Percentiles rank a stretch among this genome's conserved stretches.
Evolutionary conservation across 2,113 vertebrate species (phyloP).

Genomic region (Cottus gobio): DNA sequence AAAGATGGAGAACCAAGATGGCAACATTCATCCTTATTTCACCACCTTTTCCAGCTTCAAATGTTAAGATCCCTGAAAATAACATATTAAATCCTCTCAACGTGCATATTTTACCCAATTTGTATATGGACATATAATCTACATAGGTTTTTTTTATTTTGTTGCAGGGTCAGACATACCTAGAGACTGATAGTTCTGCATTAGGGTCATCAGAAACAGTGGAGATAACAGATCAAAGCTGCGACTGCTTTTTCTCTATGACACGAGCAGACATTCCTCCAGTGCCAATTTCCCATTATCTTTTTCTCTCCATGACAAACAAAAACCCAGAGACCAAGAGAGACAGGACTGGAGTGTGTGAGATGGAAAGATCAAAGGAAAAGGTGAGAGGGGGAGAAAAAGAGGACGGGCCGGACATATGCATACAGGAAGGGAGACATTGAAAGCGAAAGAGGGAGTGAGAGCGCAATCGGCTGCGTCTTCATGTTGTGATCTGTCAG

Average conservation of each 20-base stretch:
- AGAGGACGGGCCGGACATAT: constrained; percentile 21
- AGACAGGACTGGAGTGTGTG: constrained; percentile 1
- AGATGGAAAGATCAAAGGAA: constrained; percentile 51
- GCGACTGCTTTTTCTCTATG: background rate
- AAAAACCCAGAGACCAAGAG: background rate
- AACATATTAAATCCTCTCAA: background rate
- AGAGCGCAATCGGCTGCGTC: constrained; percentile 49
- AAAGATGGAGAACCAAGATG: constrained; percentile 46
- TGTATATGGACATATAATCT: background rate
- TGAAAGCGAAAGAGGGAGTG: constrained; percentile 39
- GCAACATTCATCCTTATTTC: constrained; percentile 6
- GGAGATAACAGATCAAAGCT: constrained; percentile 34
- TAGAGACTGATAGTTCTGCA: background rate
- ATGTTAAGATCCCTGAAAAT: background rate
- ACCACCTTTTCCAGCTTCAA: background rate
- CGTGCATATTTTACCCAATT: background rate
- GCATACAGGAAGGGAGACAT: constrained; percentile 47
- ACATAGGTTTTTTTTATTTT: constrained; percentile 2
- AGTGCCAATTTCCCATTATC: constrained; percentile 18
- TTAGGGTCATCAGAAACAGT: constrained; percentile 4
- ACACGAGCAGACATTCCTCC: constrained; percentile 29
- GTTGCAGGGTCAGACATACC: background rate
- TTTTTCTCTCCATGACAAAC: constrained; percentile 36
- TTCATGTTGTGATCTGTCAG: constrained; percentile 76
- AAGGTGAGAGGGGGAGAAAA: constrained; percentile 24